These are phyloP conservation scores for Channa maculata DNA, from an alignment of 2,113 vertebrate genomes.

Conservation along the genomic window DNA sequence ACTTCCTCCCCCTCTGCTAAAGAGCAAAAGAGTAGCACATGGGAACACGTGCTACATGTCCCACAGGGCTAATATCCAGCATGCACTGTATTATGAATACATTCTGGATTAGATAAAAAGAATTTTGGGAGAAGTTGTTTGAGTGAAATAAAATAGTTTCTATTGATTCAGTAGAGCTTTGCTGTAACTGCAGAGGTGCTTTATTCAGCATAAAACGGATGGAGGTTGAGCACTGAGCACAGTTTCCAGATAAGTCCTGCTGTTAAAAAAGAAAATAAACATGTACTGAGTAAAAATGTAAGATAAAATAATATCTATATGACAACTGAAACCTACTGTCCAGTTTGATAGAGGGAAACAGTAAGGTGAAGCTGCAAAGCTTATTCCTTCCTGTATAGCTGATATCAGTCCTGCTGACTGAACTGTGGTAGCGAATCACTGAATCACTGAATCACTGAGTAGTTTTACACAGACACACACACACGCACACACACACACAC, in stretches of 20 bases:
- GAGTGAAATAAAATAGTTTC: not conserved
- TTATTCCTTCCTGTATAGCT: conserved; percentile 12
- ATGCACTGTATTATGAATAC: not conserved
- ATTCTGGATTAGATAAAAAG: too few species aligned
- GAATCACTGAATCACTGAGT: conserved; percentile 41
- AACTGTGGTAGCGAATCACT: conserved; percentile 20
- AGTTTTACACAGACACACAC: conserved; percentile 1
- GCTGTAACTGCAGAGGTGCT: conserved; percentile 3
- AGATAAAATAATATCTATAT: not conserved
- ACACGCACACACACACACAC: conserved; percentile 10
- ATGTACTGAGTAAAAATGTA: not conserved
- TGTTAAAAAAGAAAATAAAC: too few species aligned
- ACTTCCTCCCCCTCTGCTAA: too few species aligned
- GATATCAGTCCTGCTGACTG: conserved; percentile 17
- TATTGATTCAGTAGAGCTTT: conserved; percentile 10
- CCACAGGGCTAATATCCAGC: not conserved
- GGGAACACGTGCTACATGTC: not conserved
- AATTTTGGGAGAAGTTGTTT: too few species aligned
- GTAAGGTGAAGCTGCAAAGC: conserved; percentile 19
- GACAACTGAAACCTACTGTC: conserved; percentile 11
- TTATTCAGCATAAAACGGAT: conserved; percentile 3
- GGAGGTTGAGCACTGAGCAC: not conserved
- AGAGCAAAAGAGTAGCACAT: too few species aligned
- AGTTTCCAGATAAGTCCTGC: not conserved
- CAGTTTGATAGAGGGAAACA: not conserved